Base-by-base conservation (phyloP, 1,140 invertebrate genomes). In the Gonioctena quinquepunctata region DNA sequence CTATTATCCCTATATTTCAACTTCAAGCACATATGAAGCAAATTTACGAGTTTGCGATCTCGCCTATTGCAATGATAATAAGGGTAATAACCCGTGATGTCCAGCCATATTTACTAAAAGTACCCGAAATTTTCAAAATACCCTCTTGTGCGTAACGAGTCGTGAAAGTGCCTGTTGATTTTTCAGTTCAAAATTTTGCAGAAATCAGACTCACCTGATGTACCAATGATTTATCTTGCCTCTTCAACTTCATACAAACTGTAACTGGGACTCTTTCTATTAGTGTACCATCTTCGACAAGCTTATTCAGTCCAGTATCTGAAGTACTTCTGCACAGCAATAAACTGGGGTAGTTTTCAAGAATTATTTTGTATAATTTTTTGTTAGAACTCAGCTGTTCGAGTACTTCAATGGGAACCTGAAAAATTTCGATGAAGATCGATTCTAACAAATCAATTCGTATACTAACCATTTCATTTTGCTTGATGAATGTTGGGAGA, bases 301-400 rank as follows among this genome's bases (percentile, higher is more conserved):
- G 79, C 70, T 88, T 83, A 25, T 86, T 83, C 0, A 88, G 71
- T 23, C 83, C 87, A 61, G 90, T 89, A 72, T 91, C 90, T 1
- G 90, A 91, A 18, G 86, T 85, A 72, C 89, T 90, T 73, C 89
- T 84, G 54, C 89, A 87, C 8, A 88, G 80, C 22, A 92, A 76
- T 22, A 92, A 80, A 69, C 88, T 90, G 0, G 91, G 91, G 78
- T 92, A 92, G 74, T 92, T 92, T 73, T 91, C 89, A 50, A 92
- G 77, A 42, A 93, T 88, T 2, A 92, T 88, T 48, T 89, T 90
- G 78, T 91, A 92, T 0, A 92, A 80, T 48, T 87, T 87, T 68
- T 88, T 89, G 71, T 92, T 91, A 19, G 85, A 81, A 25, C 86
- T 87, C 1, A 93, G 76, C 27, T 87, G 87, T 73, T 92, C 89